Conservation (phyloP, 2,797 vertebrate genomes). For the Ficedula albicollis region DNA sequence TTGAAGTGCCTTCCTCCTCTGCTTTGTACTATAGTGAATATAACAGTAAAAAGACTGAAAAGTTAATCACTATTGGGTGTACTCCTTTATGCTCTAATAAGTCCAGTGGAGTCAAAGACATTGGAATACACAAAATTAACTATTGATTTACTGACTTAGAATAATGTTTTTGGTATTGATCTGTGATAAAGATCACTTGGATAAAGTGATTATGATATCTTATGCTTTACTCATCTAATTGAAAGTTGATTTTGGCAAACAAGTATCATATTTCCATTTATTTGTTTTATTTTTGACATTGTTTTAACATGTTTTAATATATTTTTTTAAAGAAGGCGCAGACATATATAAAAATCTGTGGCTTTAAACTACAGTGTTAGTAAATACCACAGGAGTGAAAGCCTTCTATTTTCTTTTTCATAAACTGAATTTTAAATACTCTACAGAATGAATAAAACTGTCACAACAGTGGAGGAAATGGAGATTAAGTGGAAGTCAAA, state of each 20-base stretch:
- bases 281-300: neutral
- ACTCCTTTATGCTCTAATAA: neutral
- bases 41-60: neutral
- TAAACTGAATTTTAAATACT: neutral
- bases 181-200: neutral
- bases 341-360: neutral
- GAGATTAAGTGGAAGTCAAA: neutral
- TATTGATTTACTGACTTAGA: neutral
- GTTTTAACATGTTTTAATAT: neutral
- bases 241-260: neutral
- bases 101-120: neutral
- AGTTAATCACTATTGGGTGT: neutral
- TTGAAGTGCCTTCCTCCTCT: neutral
- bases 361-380: neutral
- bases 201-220: neutral
- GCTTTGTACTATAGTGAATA: neutral
- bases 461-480: neutral
- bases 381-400: neutral
- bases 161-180: neutral
- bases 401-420: neutral
- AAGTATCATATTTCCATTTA: neutral
- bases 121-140: slow-evolving; percentile 2
- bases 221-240: neutral
- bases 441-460: neutral
- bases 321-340: neutral